Conservation (phyloP, 2,113 vertebrate species). For the Prionailurus bengalensis region DNA sequence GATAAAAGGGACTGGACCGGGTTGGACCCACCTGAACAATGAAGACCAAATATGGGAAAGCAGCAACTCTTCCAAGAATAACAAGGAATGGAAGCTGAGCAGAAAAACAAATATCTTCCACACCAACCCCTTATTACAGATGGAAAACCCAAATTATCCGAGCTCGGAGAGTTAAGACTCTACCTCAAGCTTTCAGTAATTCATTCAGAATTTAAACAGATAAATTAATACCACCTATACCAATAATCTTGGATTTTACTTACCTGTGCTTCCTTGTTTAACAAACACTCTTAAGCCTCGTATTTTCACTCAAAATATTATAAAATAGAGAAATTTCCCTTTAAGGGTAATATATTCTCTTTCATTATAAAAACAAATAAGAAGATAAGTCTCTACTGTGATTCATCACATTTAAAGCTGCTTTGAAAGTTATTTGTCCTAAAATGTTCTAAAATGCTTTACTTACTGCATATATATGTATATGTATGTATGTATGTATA, state of each 20-base stretch:
- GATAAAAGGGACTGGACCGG: background rate
- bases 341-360: background rate
- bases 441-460: conserved; percentile 56
- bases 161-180: background rate
- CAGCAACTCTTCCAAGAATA: background rate
- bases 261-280: background rate
- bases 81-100: background rate
- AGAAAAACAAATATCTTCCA: background rate
- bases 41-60: background rate
- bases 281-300: background rate
- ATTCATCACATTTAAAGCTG: background rate
- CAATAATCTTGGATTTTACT: conserved; percentile 13
- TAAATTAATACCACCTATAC: background rate
- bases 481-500: too few relatives aligned
- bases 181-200: conserved; percentile 18
- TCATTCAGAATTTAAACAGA: conserved; percentile 48
- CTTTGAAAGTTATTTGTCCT: conserved; percentile 51
- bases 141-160: background rate
- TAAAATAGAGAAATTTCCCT: background rate
- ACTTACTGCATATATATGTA: background rate
- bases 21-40: background rate
- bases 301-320: conserved; percentile 38
- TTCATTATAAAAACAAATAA: conserved; percentile 47
- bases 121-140: background rate
- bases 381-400: background rate